Evolutionary conservation across 1,140 invertebrate genomes (phyloP).

Genomic region (Charaxes varanes): DNA sequence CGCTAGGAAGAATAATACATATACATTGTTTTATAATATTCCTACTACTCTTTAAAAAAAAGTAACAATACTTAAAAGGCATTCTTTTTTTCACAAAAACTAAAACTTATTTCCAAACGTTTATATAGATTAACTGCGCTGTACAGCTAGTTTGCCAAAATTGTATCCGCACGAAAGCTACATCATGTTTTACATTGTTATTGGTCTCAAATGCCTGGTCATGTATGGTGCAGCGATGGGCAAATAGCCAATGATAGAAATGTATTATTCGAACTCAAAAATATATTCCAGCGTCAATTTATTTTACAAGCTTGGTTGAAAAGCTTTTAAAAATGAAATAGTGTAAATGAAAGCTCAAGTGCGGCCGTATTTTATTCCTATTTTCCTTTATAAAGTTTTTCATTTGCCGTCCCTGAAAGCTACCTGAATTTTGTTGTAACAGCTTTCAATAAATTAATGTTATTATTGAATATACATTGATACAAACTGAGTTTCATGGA

Average conservation of each 20-base stretch:
- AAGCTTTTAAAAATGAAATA: conserved; percentile 8
- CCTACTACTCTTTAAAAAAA: too few species aligned
- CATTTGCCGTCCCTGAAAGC: too few species aligned
- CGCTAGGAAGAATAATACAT: too few species aligned
- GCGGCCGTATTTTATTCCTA: background rate
- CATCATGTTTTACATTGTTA: conserved; percentile 21
- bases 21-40: too few species aligned
- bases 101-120: too few species aligned
- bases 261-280: conserved; percentile 12
- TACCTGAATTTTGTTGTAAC: too few species aligned
- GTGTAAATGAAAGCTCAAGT: background rate
- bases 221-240: conserved; percentile 21
- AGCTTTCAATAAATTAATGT: too few species aligned
- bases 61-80: too few species aligned
- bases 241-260: conserved; percentile 26
- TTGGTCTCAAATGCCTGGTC: conserved; percentile 20
- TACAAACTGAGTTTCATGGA: too few species aligned
- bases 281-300: conserved; percentile 7
- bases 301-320: conserved; percentile 11
- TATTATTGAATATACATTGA: too few species aligned
- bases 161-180: conserved; percentile 13
- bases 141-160: conserved; percentile 17
- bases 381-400: background rate
- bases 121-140: conserved; percentile 1
- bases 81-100: too few species aligned